Conservation (phyloP, 1,140 invertebrate species). For the Ceratitis capitata region DNA sequence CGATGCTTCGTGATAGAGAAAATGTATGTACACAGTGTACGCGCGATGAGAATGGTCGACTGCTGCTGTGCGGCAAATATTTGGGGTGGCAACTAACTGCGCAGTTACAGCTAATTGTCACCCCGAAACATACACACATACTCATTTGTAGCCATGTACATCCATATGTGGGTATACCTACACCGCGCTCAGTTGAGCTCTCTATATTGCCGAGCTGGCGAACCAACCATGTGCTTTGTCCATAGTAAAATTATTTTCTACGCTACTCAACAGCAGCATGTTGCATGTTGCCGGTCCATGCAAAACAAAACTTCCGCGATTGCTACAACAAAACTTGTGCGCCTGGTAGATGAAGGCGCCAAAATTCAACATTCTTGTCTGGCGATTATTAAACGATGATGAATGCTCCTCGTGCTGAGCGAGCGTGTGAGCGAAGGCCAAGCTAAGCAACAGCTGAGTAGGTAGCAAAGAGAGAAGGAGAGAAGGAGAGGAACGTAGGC, state of each 20-base stretch:
- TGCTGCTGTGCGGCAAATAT: not conserved
- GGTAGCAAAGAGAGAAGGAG: not conserved
- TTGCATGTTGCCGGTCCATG: not conserved
- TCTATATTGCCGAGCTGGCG: not conserved
- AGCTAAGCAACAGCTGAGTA: not conserved
- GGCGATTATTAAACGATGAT: conserved; percentile 42
- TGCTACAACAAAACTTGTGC: conserved; percentile 33
- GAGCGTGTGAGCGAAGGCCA: not conserved
- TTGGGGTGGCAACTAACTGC: not conserved
- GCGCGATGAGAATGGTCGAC: not conserved
- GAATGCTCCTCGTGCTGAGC: not conserved
- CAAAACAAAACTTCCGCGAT: not conserved
- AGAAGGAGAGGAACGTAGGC: not conserved
- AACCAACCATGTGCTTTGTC: too few relatives aligned
- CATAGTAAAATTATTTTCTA: too few relatives aligned
- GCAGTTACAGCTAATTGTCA: not conserved
- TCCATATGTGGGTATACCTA: not conserved
- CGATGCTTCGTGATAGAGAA: not conserved
- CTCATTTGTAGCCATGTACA: too few relatives aligned
- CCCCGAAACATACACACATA: not conserved
- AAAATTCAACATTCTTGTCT: conserved; percentile 63
- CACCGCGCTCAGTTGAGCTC: not conserved
- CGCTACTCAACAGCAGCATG: not conserved
- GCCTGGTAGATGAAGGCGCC: conserved; percentile 61
- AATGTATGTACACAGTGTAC: not conserved